Evolutionary conservation across 2,888 invertebrate genomes (phyloP), one percentile per base, ranked within the genome.

Genomic region (Sminthurinus aureus): DNA sequence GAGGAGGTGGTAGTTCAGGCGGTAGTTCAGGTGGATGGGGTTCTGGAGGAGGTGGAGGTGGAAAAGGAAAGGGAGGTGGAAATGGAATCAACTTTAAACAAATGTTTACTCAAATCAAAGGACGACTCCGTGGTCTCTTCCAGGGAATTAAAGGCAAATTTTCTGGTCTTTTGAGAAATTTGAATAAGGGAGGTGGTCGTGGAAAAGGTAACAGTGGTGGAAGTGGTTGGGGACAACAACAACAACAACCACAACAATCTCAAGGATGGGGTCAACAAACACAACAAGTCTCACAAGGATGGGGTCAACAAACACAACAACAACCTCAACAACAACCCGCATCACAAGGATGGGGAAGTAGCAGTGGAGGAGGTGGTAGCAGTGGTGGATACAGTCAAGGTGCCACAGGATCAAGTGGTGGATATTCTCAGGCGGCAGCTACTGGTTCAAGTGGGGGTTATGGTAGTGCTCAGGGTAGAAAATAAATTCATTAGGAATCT

Each of bases 171-270:
- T 64, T 83, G 26, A 24, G 79, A 24, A 79, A 67, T 51, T 78
- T 83, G 79, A 83, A 83, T 74, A 83, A 83, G 79, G 83, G 83
- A 67, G 82, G 85, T 77, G 82, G 85, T 73, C 83, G 84, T 22
- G 81, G 83, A 20, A 82, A 84, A 13, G 83, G 84, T 0, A 81
- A 83, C 9, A 83, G 83, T 18, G 84, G 85, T 64, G 75, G 75
- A 18, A 67, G 82, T 3, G 26, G 66, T 13, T 67, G 82, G 6
- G 66, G 82, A 69, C 79, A 79, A 15, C 83, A 83, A 67, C 82
- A 82, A 66, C 79, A 79, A 79, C 79, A 79, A 69, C 22, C 24
- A n/a, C 69, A 50, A 0, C 13, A 20, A 6, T 73, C 73, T 22
- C 73, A 73, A 73, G 73, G 81, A 52, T 58, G 51, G 73, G 69